phyloP scores from a whole-genome alignment of 2,797 vertebrate species.

The Champsocephalus esox region DNA sequence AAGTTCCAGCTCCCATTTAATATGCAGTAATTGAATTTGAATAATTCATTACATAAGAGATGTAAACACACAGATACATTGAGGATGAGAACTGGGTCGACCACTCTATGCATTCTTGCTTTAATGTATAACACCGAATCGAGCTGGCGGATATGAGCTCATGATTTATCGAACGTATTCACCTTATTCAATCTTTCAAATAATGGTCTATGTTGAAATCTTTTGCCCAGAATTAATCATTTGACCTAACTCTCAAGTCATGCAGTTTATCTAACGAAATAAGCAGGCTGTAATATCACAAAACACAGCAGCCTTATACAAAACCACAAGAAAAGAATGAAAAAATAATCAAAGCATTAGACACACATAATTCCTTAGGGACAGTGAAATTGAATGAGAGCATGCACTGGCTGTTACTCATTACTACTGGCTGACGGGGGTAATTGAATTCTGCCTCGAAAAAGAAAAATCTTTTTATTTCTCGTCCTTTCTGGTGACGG shows the following conservation, averaged over 20 bases:
- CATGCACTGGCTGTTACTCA: slow-evolving; percentile 78
- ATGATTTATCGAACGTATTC: slow-evolving; percentile 36
- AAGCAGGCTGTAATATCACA: slow-evolving; percentile 39
- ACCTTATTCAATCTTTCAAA: slow-evolving; percentile 15
- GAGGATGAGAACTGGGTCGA: slow-evolving; percentile 37
- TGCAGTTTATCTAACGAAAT: slow-evolving; percentile 56
- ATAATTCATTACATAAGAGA: slow-evolving; percentile 61
- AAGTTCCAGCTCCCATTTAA: slow-evolving; percentile 57
- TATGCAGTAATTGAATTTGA: slow-evolving; percentile 65
- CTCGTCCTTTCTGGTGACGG: slow-evolving; percentile 46
- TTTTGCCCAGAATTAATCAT: slow-evolving; percentile 32
- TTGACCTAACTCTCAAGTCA: slow-evolving; percentile 50
- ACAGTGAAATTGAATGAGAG: slow-evolving; percentile 81
- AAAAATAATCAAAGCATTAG: slow-evolving; percentile 65
- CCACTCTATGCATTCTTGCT: slow-evolving; percentile 38
- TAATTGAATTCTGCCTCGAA: slow-evolving; percentile 78
- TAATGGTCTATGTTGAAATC: slow-evolving; percentile 19
- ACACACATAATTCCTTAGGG: slow-evolving; percentile 70
- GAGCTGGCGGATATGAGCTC: slow-evolving; percentile 28
- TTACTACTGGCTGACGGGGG: slow-evolving; percentile 73
- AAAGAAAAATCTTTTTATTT: slow-evolving; percentile 73
- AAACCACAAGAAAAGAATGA: slow-evolving; percentile 34
- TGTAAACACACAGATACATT: slow-evolving; percentile 54
- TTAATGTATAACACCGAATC: slow-evolving; percentile 31
- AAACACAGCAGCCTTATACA: slow-evolving; percentile 22